A percentile compares a stretch with the other conserved stretches of the same genome.
Conservation (phyloP, 2,888 invertebrate genomes). For the Timema podura region DNA sequence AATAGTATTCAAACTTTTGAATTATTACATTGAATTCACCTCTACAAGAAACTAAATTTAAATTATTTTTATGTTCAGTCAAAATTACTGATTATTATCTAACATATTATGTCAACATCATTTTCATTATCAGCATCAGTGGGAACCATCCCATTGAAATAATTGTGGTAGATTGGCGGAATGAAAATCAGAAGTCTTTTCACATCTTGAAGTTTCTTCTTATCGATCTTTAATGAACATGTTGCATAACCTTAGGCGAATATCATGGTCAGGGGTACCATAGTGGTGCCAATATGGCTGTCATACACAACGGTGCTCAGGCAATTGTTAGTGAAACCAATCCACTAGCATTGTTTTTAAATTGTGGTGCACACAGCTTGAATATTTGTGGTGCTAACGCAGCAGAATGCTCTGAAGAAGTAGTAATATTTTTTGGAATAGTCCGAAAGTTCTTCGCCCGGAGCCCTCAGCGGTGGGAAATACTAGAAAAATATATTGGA, state of each 20-base stretch:
- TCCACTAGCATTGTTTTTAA: conserved; percentile 11
- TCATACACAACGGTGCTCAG: neutral
- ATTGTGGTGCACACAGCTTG: conserved; percentile 11
- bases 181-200: no score
- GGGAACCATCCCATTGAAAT: no score
- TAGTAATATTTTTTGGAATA: conserved; percentile 8
- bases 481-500: neutral
- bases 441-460: conserved; percentile 4
- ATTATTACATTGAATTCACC: no score
- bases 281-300: conserved; percentile 7
- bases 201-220: no score
- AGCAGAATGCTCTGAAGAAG: conserved; percentile 14
- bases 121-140: no score
- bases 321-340: conserved; percentile 3
- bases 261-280: conserved; percentile 9
- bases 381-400: neutral
- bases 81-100: no score
- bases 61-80: no score
- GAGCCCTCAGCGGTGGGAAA: neutral
- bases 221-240: no score
- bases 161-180: no score
- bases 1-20: no score
- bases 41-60: no score
- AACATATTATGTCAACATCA: no score
- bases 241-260: conserved; percentile 3